Conservation (phyloP, 2,888 invertebrate genomes). For the Philaethria dido region DNA sequence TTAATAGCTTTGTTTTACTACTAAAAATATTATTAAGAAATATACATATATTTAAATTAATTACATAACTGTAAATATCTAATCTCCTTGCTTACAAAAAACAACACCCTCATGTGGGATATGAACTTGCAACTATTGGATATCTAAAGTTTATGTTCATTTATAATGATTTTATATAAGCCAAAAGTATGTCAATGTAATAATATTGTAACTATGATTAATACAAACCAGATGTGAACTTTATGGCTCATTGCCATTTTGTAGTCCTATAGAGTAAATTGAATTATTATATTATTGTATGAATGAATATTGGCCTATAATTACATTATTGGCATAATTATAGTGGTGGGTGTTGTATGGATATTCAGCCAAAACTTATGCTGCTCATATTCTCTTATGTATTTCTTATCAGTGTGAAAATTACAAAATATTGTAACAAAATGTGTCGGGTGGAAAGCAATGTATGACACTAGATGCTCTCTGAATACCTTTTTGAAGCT, state of each 20-base stretch:
- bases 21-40: too few species aligned
- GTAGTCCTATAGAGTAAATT: not conserved
- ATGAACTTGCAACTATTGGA: too few species aligned
- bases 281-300: not conserved
- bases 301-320: conserved; percentile 19
- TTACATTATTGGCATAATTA: conserved; percentile 1
- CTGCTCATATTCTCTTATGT: not conserved
- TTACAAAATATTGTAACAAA: too few species aligned
- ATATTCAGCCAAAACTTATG: not conserved
- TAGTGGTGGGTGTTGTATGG: not conserved
- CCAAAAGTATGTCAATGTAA: not conserved
- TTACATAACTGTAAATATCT: too few species aligned
- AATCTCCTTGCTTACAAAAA: too few species aligned
- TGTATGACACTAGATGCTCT: too few species aligned
- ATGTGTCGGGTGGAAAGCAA: too few species aligned
- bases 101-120: too few species aligned
- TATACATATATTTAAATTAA: too few species aligned
- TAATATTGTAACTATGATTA: conserved; percentile 7
- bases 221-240: conserved; percentile 25
- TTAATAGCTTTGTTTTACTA: too few species aligned
- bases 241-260: conserved; percentile 54
- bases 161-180: not conserved
- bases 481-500: too few species aligned
- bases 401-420: not conserved
- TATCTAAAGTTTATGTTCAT: too few species aligned